Evolutionary conservation across 1,140 invertebrate genomes (phyloP).

Genomic region (Drosophila bifasciata): DNA sequence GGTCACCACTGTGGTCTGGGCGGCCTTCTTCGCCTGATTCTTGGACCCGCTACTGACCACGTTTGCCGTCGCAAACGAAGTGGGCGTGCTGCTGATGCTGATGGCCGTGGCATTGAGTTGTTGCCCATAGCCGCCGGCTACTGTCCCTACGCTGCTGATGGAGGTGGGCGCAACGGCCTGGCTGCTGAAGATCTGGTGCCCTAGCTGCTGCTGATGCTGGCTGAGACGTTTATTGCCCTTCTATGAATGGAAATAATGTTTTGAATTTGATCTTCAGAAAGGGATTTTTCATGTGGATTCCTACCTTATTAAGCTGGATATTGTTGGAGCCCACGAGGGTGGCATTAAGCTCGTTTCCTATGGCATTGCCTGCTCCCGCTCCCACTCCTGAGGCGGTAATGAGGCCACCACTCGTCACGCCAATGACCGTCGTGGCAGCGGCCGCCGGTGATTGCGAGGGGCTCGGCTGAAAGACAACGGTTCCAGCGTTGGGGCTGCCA

Average conservation of each 20-base stretch:
- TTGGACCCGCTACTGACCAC: constrained; percentile 82
- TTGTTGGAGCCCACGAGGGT: constrained; percentile 84
- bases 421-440: constrained; percentile 81
- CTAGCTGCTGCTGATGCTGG: constrained; percentile 61
- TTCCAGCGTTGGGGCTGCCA: constrained; percentile 83
- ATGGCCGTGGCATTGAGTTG: constrained; percentile 77
- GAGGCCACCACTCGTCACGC: constrained; percentile 80
- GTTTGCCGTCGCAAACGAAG: constrained; percentile 80
- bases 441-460: constrained; percentile 84
- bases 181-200: constrained; percentile 72
- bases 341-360: constrained; percentile 83
- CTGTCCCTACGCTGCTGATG: constrained; percentile 47
- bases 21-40: constrained; percentile 81
- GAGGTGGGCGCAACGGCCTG: constrained; percentile 74
- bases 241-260: constrained; percentile 41
- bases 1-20: constrained; percentile 45
- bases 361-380: constrained; percentile 56
- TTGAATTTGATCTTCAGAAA: not conserved
- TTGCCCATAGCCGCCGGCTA: constrained; percentile 76
- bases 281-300: no score
- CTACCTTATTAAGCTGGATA: constrained; percentile 83
- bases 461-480: constrained; percentile 83
- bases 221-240: constrained; percentile 77
- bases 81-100: constrained; percentile 56
- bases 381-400: constrained; percentile 59